Evolutionary conservation across 2,797 vertebrate genomes (phyloP).

Genomic region (Acanthornis magna): DNA sequence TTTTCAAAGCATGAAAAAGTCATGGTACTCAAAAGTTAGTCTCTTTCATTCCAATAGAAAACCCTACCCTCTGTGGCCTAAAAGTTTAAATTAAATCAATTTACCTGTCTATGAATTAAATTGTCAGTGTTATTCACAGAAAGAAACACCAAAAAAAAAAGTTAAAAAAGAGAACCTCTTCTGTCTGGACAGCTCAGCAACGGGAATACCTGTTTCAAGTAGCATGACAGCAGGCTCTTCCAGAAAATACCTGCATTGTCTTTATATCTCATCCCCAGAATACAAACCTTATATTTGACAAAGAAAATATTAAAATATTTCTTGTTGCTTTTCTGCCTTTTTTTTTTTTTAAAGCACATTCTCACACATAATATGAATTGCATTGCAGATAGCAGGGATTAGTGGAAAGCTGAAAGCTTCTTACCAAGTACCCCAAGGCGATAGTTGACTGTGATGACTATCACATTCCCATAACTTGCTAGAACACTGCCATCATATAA

Average conservation of each 20-base stretch:
- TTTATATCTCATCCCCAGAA: neutral
- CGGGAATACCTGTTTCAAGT: neutral
- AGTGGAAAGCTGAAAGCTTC: constrained; percentile 69
- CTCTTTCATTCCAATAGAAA: neutral
- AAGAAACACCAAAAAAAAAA: neutral
- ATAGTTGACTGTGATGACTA: constrained; percentile 99
- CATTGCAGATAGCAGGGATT: constrained; percentile 47
- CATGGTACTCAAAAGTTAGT: neutral
- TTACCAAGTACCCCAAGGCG: constrained; percentile 98
- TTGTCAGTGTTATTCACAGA: neutral
- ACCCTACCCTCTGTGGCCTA: neutral
- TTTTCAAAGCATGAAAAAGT: neutral
- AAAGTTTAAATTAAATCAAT: neutral
- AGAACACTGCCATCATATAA: constrained; percentile 99
- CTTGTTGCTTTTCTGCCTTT: neutral
- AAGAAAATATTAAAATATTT: neutral
- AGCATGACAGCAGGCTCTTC: neutral
- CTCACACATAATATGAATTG: neutral
- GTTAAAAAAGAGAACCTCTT: neutral
- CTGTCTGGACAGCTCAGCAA: neutral
- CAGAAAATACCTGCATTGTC: neutral
- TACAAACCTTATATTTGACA: neutral
- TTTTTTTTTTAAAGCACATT: neutral
- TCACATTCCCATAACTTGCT: constrained; percentile 99
- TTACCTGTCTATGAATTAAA: neutral